Conservation (phyloP, 2,888 invertebrate species). For the Nomada fabriciana region DNA sequence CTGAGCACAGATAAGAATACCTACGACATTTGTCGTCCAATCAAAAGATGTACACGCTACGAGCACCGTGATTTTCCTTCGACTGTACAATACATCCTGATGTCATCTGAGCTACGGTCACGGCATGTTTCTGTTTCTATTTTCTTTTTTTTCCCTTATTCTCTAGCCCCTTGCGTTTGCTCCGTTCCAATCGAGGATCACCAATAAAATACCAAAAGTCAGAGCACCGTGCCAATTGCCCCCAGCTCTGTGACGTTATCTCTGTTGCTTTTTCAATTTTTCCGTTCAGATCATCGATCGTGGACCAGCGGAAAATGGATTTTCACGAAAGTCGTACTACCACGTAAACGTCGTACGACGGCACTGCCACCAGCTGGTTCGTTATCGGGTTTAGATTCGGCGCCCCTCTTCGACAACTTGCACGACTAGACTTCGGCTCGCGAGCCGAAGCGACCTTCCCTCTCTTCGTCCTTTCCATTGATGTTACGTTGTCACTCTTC, state of each 20-base stretch:
- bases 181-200: background rate
- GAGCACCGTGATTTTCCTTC: conserved; percentile 49
- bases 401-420: conserved; percentile 64
- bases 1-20: conserved; percentile 52
- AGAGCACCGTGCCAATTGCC: background rate
- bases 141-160: conserved; percentile 20
- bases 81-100: conserved; percentile 57
- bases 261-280: background rate
- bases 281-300: conserved; percentile 23
- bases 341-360: conserved; percentile 72
- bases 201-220: background rate
- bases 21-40: conserved; percentile 61
- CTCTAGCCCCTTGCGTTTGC: background rate
- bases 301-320: conserved; percentile 37
- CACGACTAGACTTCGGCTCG: conserved; percentile 46
- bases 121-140: conserved; percentile 68
- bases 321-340: conserved; percentile 61
- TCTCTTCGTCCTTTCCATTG: background rate
- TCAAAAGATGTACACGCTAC: conserved; percentile 51
- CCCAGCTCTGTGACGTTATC: background rate
- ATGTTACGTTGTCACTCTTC: conserved; percentile 16
- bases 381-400: conserved; percentile 77
- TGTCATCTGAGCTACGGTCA: conserved; percentile 59
- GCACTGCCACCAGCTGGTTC: conserved; percentile 77
- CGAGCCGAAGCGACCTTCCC: conserved; percentile 10